Evolutionary conservation across 2,797 vertebrate genomes (phyloP).

Genomic region (Otus scops): DNA sequence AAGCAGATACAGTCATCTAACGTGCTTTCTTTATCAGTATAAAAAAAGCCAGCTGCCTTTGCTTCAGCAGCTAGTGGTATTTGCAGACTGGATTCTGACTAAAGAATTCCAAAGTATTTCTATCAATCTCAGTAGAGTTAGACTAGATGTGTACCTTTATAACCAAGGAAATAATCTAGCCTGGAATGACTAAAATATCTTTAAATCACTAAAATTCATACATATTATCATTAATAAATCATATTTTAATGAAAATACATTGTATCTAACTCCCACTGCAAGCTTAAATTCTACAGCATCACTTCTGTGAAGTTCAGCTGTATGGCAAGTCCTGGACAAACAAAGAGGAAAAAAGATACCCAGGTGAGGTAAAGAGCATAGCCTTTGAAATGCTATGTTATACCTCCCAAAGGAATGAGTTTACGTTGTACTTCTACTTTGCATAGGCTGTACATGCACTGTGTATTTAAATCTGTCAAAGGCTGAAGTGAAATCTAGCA

Average conservation of each 20-base stretch:
- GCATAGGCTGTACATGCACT: not conserved
- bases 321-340: not conserved
- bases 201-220: not conserved
- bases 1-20: not conserved
- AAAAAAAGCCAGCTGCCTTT: not conserved
- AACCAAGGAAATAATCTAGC: not conserved
- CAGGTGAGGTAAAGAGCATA: not conserved
- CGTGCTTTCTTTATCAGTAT: not conserved
- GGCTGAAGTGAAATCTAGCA: not conserved
- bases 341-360: not conserved
- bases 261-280: not conserved
- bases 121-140: not conserved
- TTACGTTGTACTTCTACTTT: not conserved
- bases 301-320: not conserved
- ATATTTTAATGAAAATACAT: not conserved
- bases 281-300: not conserved
- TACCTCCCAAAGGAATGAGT: not conserved
- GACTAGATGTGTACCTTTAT: not conserved
- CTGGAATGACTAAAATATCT: not conserved
- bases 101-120: not conserved
- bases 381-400: not conserved
- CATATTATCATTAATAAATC: not conserved
- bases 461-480: not conserved
- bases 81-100: not conserved
- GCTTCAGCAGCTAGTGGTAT: not conserved